Evolutionary conservation across 1,140 invertebrate species (phyloP).

Genomic region (Planococcus citri): DNA sequence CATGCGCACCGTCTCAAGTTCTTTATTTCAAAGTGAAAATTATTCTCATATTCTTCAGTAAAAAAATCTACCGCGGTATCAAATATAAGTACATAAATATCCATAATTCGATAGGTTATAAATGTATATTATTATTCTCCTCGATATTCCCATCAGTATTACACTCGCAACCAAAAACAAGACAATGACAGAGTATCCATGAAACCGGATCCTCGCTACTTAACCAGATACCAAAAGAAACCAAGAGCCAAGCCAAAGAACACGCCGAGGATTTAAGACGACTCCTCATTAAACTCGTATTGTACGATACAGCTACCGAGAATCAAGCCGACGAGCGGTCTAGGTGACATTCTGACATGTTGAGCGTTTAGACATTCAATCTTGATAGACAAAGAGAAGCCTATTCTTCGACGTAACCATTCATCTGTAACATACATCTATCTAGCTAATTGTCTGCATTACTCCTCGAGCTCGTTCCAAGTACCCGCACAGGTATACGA

Average conservation of each 20-base stretch:
- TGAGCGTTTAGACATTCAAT: background rate
- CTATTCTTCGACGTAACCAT: background rate
- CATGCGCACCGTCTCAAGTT: too few relatives aligned
- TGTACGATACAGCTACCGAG: background rate
- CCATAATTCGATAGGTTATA: too few relatives aligned
- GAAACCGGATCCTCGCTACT: background rate
- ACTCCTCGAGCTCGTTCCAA: background rate
- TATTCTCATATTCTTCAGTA: too few relatives aligned
- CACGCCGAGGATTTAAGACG: too few relatives aligned
- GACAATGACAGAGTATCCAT: too few relatives aligned
- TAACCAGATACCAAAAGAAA: background rate
- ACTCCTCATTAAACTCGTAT: background rate
- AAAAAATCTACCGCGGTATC: too few relatives aligned
- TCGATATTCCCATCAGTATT: too few relatives aligned
- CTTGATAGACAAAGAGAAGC: background rate
- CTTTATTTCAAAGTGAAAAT: too few relatives aligned
- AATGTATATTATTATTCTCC: too few relatives aligned
- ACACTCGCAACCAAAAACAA: too few relatives aligned
- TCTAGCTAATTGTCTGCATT: background rate
- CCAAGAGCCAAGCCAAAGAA: background rate
- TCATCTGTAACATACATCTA: background rate
- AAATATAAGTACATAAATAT: too few relatives aligned
- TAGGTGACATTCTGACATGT: constrained; percentile 5
- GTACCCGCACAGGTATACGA: too few relatives aligned
- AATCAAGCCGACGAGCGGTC: background rate